Evolutionary conservation across 2,888 invertebrate species (phyloP), one percentile per base, ranked within the genome.

Genomic region (Folsomia manolachei): DNA sequence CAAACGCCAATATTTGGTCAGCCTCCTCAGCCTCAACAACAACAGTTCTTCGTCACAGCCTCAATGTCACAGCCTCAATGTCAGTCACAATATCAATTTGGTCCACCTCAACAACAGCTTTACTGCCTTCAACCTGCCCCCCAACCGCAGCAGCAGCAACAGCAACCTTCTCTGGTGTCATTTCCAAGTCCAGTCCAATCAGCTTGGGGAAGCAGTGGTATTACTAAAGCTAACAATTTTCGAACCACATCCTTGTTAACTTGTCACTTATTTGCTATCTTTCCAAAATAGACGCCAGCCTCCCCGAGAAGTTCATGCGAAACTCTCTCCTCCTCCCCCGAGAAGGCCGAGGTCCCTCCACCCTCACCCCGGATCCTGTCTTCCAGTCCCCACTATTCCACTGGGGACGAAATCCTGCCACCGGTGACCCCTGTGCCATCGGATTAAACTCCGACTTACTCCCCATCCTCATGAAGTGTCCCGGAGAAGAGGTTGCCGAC

Each of bases 271-370:
- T n/a, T n/a, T n/a, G n/a, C n/a, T n/a, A n/a, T n/a, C n/a, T n/a
- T n/a, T n/a, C n/a, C n/a, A n/a, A n/a, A n/a, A n/a, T 39, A 39
- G 39, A 9, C 7, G 39, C 39, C 14, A 9, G 7, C 4, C 14
- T 39, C 14, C 39, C 39, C 14, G 39, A 39, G 14, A 39, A 39
- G 39, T 39, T 9, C 39, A 39, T 14, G 4, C 39, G 39, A 14
- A 39, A 4, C 7, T 39, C 39, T 14, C 4, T 39, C 39, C 39
- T 39, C 4, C 39, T 9, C 7, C n/a, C n/a, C n/a, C 4, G 14
- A 39, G 39, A 39, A 39, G 66, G 66, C 2, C 39, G 66, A 39
- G 27, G 39, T 66, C 66, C 66, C 9, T 66, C 66, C n/a, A 23
- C 51, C 27, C 51, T 66, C 18, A n/a, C 52, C 18, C 14, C 67